Base-by-base conservation (phyloP, 1,140 invertebrate species). In the Drosophila navojoa region DNA sequence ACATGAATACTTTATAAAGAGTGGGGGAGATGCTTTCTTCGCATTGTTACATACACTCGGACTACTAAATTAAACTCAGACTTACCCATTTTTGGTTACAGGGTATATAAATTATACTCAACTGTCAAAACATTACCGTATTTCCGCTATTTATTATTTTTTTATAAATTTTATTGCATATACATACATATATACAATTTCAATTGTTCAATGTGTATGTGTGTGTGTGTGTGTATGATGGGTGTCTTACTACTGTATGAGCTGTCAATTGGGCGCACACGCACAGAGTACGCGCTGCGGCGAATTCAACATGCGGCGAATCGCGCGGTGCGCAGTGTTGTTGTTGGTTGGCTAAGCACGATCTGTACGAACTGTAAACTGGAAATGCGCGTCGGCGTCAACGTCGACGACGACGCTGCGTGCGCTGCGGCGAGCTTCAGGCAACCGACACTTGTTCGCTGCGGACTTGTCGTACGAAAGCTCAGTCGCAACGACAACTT, bases 401-500 rank as follows among this genome's bases (percentile, higher is more conserved):
- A 13, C 60, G 44, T n/a, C 61, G 35, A 7, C n/a, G 9, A 4
- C 52, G 19, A 22, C 19, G 1, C 19, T 22, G 15, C 67, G 29
- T 42, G 19, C 35, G 57, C 15, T 15, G 63, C 6, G 15, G 64
- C 32, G 29, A 63, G 60, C 45, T 52, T 69, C 35, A 59, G 68
- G 64, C 60, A 54, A 87, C 84, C 84, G 84, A 89, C 84, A 89
- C 84, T 89, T 89, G 85, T 87, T 87, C 82, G 82, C 79, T 74
- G 63, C 76, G 59, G 78, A 82, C 76, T 73, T 82, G 76, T 78
- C 61, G 66, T 61, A 50, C 16, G 42, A 50, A 58, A 71, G 69
- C 84, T 89, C 85, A 89, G 74, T 89, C 84, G 77, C 73, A 90
- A 84, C 84, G 77, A 89, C 69, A 89, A 90, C 84, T 89, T 71